phyloP scores from a whole-genome alignment of 1,140 invertebrate species.

The Lucilia cuprina region DNA sequence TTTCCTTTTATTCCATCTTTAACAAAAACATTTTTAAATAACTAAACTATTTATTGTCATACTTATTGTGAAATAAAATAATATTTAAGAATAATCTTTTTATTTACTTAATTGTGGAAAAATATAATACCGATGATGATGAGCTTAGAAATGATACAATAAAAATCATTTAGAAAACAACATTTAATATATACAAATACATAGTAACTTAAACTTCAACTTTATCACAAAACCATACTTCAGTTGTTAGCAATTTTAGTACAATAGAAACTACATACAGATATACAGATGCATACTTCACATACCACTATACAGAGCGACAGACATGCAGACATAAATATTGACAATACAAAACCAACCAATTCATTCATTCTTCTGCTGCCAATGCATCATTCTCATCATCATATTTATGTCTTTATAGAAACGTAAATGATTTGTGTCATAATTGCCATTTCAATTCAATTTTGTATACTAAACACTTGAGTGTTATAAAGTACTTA shows the following conservation, averaged over 20 bases:
- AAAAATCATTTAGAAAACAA: not conserved
- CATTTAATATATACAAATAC: not conserved
- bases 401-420: slow-evolving; percentile 1
- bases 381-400: not conserved
- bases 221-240: not conserved
- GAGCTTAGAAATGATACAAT: not conserved
- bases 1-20: not conserved
- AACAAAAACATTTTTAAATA: not conserved
- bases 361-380: not conserved
- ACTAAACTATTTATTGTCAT: too few species aligned
- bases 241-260: not conserved
- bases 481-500: slow-evolving; percentile 31
- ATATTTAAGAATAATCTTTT: not conserved
- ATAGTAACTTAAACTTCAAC: not conserved
- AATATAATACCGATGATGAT: not conserved
- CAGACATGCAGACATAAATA: not conserved
- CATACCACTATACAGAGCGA: not conserved
- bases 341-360: not conserved
- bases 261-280: not conserved
- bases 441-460: slow-evolving; percentile 33
- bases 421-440: slow-evolving; percentile 35
- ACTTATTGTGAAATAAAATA: not conserved
- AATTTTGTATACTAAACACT: slow-evolving; percentile 31
- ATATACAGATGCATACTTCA: not conserved
- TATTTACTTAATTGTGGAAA: not conserved